phyloP scores from a whole-genome alignment of 2,888 invertebrate species.

The Ernsta delagoae region DNA sequence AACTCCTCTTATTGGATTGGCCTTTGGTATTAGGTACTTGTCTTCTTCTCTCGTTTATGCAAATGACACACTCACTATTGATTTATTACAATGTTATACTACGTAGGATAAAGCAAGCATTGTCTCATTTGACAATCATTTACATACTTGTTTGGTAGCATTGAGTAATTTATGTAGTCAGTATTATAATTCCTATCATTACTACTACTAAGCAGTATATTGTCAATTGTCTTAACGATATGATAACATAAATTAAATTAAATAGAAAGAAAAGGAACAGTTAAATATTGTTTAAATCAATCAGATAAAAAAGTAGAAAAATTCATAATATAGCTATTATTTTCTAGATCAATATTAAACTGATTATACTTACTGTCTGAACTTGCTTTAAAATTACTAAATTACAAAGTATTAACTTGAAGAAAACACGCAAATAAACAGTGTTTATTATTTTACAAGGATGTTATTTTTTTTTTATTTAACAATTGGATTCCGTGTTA shows the following conservation, averaged over 20 bases:
- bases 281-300: no score
- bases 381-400: no score
- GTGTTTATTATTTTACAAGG: constrained; percentile 4
- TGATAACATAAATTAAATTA: no score
- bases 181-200: neutral
- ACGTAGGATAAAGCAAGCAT: constrained; percentile 22
- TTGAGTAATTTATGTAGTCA: neutral
- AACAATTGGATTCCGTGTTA: constrained; percentile 5
- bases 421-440: neutral
- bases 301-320: no score
- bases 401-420: neutral
- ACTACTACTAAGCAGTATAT: neutral
- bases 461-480: constrained; percentile 11
- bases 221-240: neutral
- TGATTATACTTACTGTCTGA: no score
- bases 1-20: neutral
- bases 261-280: no score
- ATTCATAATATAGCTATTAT: no score
- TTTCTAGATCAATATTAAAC: no score
- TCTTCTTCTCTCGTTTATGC: neutral
- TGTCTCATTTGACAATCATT: constrained; percentile 19
- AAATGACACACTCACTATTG: neutral
- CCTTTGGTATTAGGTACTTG: neutral
- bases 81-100: constrained; percentile 17
- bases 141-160: constrained; percentile 17